Evolutionary conservation across 2,797 vertebrate genomes (phyloP).

Genomic region (Tapirus indicus): DNA sequence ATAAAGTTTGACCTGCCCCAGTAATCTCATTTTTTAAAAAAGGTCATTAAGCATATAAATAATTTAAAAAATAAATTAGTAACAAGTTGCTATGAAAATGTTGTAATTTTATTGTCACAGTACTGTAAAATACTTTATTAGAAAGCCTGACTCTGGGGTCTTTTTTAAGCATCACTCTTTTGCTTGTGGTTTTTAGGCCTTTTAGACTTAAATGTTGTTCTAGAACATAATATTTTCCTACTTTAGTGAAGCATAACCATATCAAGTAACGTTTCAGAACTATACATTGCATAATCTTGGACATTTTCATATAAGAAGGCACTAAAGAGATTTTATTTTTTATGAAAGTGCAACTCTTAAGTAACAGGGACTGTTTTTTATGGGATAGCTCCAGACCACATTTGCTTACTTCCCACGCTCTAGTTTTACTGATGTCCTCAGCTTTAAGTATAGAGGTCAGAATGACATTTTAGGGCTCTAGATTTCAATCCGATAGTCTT

Average conservation of each 20-base stretch:
- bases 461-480: constrained; percentile 50
- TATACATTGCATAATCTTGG: constrained; percentile 53
- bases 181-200: constrained; percentile 41
- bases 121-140: constrained; percentile 43
- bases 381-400: constrained; percentile 80
- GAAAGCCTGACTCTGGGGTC: constrained; percentile 20
- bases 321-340: constrained; percentile 65
- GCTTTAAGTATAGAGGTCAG: constrained; percentile 64
- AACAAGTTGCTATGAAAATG: background rate
- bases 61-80: constrained; percentile 44
- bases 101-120: constrained; percentile 49
- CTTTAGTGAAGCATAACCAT: constrained; percentile 48
- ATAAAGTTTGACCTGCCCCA: background rate
- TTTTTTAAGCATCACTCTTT: constrained; percentile 50
- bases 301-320: constrained; percentile 68
- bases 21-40: background rate
- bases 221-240: constrained; percentile 34
- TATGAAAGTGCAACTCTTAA: constrained; percentile 67
- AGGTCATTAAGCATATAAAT: constrained; percentile 20
- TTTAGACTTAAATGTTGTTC: constrained; percentile 51
- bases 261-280: constrained; percentile 68
- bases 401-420: constrained; percentile 75
- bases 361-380: constrained; percentile 77
- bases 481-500: constrained; percentile 60
- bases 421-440: constrained; percentile 51